Conservation (phyloP, 2,113 vertebrate genomes). For the Channa maculata region DNA sequence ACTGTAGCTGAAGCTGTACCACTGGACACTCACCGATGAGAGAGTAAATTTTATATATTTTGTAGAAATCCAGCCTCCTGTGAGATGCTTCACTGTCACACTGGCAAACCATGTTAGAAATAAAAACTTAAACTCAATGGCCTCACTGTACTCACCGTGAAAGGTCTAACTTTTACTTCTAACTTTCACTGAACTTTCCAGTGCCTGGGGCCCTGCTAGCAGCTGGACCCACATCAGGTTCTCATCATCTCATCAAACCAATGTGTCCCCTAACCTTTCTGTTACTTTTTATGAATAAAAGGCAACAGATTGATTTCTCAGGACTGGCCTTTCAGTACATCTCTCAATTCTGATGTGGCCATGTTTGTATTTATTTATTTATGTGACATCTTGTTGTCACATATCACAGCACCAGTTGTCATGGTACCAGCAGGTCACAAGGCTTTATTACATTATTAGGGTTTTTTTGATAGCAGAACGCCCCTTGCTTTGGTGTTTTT, state of each 20-base stretch:
- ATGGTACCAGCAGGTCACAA: not conserved
- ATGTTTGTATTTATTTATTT: not conserved
- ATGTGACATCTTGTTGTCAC: not conserved
- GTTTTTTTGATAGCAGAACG: not conserved
- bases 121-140: conserved; percentile 59
- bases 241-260: conserved; percentile 55
- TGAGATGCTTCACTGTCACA: conserved; percentile 33
- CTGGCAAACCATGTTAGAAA: conserved; percentile 24
- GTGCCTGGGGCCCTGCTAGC: conserved; percentile 44
- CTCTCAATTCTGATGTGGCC: not conserved
- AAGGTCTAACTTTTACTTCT: conserved; percentile 71
- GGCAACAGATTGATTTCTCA: not conserved
- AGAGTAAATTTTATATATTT: not conserved
- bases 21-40: not conserved
- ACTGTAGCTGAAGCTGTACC: not conserved
- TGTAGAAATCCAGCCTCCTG: not conserved
- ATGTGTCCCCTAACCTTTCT: conserved; percentile 16
- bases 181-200: conserved; percentile 72
- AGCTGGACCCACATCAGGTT: conserved; percentile 74
- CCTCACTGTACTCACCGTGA: conserved; percentile 57
- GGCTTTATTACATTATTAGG: not conserved
- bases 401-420: not conserved
- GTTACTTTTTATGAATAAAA: conserved; percentile 12
- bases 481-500: not conserved
- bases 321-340: not conserved